Base-by-base conservation (phyloP, 2,113 vertebrate genomes). In the Fulica atra region DNA sequence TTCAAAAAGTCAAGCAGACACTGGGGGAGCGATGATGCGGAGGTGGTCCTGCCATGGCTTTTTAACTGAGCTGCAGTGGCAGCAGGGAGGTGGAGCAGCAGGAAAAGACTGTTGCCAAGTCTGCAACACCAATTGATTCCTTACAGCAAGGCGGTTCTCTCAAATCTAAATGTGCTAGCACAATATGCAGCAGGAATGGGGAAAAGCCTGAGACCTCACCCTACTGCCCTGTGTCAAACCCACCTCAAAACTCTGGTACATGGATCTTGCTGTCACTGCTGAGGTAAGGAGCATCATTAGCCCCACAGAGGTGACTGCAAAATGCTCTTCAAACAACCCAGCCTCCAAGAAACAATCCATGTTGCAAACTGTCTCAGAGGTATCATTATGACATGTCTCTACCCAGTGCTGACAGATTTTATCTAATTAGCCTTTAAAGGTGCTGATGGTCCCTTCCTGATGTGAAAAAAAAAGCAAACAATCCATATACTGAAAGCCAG, bases 21-120 rank as follows among this genome's bases (percentile, higher is more conserved):
- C 2, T 21, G 17, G 5, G 14, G 13, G 16, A 4, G 11, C 9
- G 28, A 10, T 1, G 1, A 12, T 1, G 1, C 6, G 7, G 66
- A 81, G 21, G 17, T 74, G 33, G 33, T 81, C 35, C 60, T 86
- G 24, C 15, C 23, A 20, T 9, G 25, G 36, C 40, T 59, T 8
- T 65, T 79, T 28, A 2, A 2, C 44, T 53, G 54, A 88, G 50
- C 72, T 46, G 29, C 1, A 5, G 20, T 35, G 25, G 68, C 33
- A 81, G 88, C 46, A 68, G 51, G n/a, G 48, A 90, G 60, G 38
- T 93, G 18, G 61, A 92, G 56, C 20, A 35, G 31, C 81, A 74
- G 2, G 2, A 63, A 6, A 63, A 60, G 40, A 23, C 61, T n/a
- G 25, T 26, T 86, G 92, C 60, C 86, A 69, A 44, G 29, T 12